phyloP scores from a whole-genome alignment of 1,140 invertebrate genomes.

The Mercenaria mercenaria region DNA sequence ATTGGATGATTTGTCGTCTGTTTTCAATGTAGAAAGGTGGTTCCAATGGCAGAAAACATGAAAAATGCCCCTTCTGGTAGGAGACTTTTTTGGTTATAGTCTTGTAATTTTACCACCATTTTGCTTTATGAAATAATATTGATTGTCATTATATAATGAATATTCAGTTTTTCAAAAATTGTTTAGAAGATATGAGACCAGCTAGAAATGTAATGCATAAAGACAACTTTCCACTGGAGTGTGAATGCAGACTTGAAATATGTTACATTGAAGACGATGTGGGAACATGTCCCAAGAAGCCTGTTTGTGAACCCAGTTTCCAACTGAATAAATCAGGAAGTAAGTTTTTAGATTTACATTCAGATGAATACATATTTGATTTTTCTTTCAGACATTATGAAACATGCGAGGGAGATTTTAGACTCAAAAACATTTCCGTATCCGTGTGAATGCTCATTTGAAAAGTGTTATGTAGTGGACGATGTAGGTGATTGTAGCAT shows the following conservation, averaged over 20 bases:
- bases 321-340: conserved; percentile 2
- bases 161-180: not conserved
- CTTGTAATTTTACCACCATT: too few species aligned
- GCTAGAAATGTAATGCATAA: not conserved
- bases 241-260: conserved; percentile 1
- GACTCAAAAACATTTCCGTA: not conserved
- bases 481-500: not conserved
- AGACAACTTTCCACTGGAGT: not conserved
- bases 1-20: too few species aligned
- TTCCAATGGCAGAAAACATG: too few species aligned
- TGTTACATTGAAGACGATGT: not conserved
- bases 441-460: conserved; percentile 9
- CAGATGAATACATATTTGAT: not conserved
- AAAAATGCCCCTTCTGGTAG: too few species aligned
- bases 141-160: too few species aligned
- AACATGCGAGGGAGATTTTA: not conserved
- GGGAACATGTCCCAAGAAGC: not conserved
- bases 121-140: too few species aligned
- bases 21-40: too few species aligned
- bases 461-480: not conserved
- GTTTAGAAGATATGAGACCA: not conserved
- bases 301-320: not conserved
- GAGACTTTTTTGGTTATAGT: too few species aligned
- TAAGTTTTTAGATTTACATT: not conserved
- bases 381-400: not conserved